These are phyloP conservation scores for Zelostemma sp. DNA, from an alignment of 1,140 invertebrate species.

Conservation along the genomic window DNA sequence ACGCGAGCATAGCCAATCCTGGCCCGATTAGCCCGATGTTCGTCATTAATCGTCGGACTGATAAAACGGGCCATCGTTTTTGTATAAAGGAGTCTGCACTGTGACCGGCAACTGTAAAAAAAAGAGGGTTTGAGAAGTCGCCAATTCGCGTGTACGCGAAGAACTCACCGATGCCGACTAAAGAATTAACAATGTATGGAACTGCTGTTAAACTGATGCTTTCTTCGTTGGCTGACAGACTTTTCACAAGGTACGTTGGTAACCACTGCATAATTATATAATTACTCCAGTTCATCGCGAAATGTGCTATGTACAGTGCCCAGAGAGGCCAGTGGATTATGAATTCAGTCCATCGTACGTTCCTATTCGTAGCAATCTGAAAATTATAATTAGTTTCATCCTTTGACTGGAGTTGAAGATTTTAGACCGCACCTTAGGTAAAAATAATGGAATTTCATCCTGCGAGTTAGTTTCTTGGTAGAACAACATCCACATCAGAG, in stretches of 20 bases:
- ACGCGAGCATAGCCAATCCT: conserved; percentile 79
- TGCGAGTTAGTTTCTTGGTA: conserved; percentile 74
- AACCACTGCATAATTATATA: conserved; percentile 90
- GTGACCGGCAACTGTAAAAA: conserved; percentile 76
- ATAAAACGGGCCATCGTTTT: conserved; percentile 79
- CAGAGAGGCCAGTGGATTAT: conserved; percentile 81
- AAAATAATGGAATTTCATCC: conserved; percentile 77
- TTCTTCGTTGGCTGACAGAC: conserved; percentile 78
- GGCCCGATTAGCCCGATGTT: conserved; percentile 82
- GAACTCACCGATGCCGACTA: conserved; percentile 78
- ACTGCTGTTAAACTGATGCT: conserved; percentile 84
- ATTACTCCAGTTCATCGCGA: conserved; percentile 88
- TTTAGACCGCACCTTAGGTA: conserved; percentile 75
- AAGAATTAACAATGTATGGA: conserved; percentile 83
- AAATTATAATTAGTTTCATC: conserved; percentile 7
- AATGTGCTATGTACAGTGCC: conserved; percentile 85
- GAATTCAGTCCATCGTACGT: conserved; percentile 77
- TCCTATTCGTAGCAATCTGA: conserved; percentile 71
- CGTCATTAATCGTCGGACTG: conserved; percentile 82
- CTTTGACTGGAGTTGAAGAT: conserved; percentile 1
- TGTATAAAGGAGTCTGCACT: conserved; percentile 79
- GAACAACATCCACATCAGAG: conserved; percentile 76
- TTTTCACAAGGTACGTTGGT: conserved; percentile 80
- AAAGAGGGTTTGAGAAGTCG: conserved; percentile 15
- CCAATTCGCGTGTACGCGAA: not conserved